Evolutionary conservation across 2,113 vertebrate genomes (phyloP).

Genomic region (Diphyllodes magnificus): DNA sequence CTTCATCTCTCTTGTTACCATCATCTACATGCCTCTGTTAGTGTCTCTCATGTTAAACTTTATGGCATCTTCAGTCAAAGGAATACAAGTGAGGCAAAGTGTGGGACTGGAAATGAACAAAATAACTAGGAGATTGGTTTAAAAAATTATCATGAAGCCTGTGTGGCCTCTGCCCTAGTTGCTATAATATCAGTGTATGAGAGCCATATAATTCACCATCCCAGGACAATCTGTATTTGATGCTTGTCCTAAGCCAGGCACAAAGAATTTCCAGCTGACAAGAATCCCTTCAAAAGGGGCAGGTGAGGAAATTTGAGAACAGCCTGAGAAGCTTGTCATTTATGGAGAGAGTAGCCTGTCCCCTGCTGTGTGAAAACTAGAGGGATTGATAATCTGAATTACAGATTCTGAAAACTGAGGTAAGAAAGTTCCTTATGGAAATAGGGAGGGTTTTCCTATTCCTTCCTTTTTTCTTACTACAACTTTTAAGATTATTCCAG

Average conservation of each 20-base stretch:
- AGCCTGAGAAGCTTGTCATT: background rate
- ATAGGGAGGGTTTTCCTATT: background rate
- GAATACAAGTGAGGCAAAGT: background rate
- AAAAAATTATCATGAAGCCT: background rate
- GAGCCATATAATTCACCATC: background rate
- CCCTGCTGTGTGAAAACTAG: background rate
- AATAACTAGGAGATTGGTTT: background rate
- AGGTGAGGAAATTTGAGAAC: background rate
- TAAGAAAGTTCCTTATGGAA: background rate
- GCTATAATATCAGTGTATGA: background rate
- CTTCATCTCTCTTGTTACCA: background rate
- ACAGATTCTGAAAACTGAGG: background rate
- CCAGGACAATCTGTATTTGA: background rate
- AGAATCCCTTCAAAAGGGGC: background rate
- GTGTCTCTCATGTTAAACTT: background rate
- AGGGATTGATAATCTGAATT: background rate
- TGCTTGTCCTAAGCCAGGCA: background rate
- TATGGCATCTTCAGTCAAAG: background rate
- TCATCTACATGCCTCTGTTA: background rate
- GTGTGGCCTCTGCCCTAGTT: background rate
- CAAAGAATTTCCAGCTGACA: background rate
- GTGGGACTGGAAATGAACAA: background rate
- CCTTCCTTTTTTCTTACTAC: background rate
- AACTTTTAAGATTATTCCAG: background rate
- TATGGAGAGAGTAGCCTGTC: background rate